Evolutionary conservation across 2,888 invertebrate species (phyloP), one percentile per base, ranked within the genome.

Genomic region (Synergus gifuensis): DNA sequence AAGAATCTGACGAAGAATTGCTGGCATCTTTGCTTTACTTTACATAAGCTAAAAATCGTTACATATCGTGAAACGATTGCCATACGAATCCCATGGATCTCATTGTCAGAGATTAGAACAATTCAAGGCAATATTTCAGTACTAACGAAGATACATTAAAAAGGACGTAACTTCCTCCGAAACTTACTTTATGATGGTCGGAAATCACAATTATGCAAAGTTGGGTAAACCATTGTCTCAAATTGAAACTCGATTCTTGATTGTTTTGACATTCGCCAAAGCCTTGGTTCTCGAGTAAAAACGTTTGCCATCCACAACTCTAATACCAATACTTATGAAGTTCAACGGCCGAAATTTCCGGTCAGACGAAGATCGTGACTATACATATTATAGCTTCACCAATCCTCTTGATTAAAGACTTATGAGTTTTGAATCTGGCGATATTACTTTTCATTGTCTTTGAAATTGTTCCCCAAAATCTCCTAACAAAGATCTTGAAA

Each of bases 331-430:
- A 54, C 73, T 73, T 73, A 73, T 54, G 54, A 73, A 54, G 73
- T 73, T 73, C 73, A 73, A 73, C 73, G n/a, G 73, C 73, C 49
- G 49, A 28, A 73, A 73, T 54, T 73, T 73, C 73, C 73, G 54
- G 49, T 73, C 49, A 73, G 54, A 36, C 28, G 73, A 73, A 73
- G 73, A 54, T 54, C 54, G 54, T 73, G 49, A 69, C 22, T 54
- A 36, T 36, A 54, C 49, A 54, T 73, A 46, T 73, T 62, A 60
- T 60, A 60, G 4, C 62, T 12, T 62, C 22, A 28, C 28, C 62
- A 62, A 58, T 18, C 16, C 9, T 58, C 18, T 58, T 18, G 18
- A 58, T 58, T 18, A 58, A 18, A 58, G 58, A 2, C 58, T 18
- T 58, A 9, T 9, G 58, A 58, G 9, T 58, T 58, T 28, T 49